Evolutionary conservation across 2,888 invertebrate genomes (phyloP), one percentile per base, ranked within the genome.

Genomic region (Pammene fasciana): DNA sequence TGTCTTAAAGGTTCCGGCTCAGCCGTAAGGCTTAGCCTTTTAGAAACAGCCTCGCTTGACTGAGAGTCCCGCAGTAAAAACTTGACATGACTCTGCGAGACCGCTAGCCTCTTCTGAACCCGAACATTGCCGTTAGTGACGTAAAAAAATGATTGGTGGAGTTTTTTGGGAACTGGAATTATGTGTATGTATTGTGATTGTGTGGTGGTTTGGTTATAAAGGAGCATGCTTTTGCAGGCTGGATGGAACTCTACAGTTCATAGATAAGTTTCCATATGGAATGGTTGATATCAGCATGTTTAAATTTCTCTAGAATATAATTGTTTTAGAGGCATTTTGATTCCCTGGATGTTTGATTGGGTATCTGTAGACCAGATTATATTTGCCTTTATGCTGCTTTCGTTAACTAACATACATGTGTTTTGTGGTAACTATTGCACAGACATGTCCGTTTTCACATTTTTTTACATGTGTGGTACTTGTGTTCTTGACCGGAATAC

Each of bases 391-490:
- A 65, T 60, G 70, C 55, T 65, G 73, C 71, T 73, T 73, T 56
- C 38, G 65, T 52, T 70, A 57, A 74, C 74, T 74, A 73, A 74
- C 72, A 62, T 54, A 73, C 71, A 62, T 52, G 26, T 61, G 43
- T 74, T 67, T 67, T 70, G 71, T 75, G 70, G 62, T 72, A 72
- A 72, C 65, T 65, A 55, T 38, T 57, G 71, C 73, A 72, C 68
- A 72, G 48, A 59, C 18, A 5, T 26, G 36, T 54, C 18, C 10
- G 26, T 41, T 50, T 52, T 52, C 52, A 67, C 38, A 7, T 10
- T 36, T 54, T 38, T 50, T 38, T 60, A 36, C 10, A n/a, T 52
- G 16, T 34, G 52, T 45, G n/a, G 16, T 59, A n/a, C 11, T 48
- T 10, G 36, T 13, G 36, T 41, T 13, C 18, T 4, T 43, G 36